These are phyloP conservation scores for Triplophysa dalaica DNA, from an alignment of 2,113 vertebrate species.

Conservation along the genomic window DNA sequence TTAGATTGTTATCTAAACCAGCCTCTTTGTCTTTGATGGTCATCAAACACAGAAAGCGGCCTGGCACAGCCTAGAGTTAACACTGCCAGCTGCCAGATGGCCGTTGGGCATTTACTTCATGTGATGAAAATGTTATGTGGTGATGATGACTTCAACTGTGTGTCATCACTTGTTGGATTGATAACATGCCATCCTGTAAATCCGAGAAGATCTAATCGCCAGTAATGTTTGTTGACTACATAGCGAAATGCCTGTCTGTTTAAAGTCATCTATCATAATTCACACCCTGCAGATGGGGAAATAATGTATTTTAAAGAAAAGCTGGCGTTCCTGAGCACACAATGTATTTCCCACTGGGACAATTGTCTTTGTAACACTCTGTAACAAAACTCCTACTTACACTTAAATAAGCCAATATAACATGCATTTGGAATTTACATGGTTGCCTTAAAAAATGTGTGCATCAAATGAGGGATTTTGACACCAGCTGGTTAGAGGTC, in stretches of 20 bases:
- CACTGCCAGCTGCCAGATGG: background rate
- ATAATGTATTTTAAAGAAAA: constrained; percentile 10
- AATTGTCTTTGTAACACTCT: constrained; percentile 7
- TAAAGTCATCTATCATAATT: constrained; percentile 37
- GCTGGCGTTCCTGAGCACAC: background rate
- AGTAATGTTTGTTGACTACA: constrained; percentile 40
- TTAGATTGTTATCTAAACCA: constrained; percentile 38
- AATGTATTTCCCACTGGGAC: background rate
- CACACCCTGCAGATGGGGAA: constrained; percentile 19
- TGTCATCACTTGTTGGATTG: constrained; percentile 27
- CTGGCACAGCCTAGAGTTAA: constrained; percentile 1
- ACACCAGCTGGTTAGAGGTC: no score
- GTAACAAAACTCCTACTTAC: background rate
- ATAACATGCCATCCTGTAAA: constrained; percentile 31
- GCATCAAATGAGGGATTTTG: no score
- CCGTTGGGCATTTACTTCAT: constrained; percentile 10
- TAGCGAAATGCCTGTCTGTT: constrained; percentile 9
- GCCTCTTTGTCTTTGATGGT: constrained; percentile 40
- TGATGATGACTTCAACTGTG: constrained; percentile 4
- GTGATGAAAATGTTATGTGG: background rate
- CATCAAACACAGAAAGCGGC: constrained; percentile 34
- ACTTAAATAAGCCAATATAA: constrained; percentile 19
- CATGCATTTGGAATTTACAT: background rate
- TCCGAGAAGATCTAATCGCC: constrained; percentile 31
- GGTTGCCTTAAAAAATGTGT: no score